Evolutionary conservation across 2,797 vertebrate species (phyloP), one percentile per base, ranked within the genome.

Genomic region (Channa striata): DNA sequence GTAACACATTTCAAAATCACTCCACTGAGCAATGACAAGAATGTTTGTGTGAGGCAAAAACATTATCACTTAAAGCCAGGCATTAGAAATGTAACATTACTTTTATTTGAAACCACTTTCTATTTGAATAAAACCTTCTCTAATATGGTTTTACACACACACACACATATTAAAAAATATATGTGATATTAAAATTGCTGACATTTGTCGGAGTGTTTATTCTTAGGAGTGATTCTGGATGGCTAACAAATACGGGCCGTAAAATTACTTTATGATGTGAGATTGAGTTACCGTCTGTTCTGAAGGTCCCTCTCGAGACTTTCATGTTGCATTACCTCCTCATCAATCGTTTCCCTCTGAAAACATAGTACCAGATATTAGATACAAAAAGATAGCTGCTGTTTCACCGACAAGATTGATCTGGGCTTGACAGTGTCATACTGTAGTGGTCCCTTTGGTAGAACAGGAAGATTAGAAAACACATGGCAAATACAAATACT

Each of bases 281-380:
- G 59, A 30, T n/a, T 68, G 0, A 46, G 16, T 3, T 82, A 89
- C 89, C 80, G 76, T 78, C 63, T 25, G 21, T 33, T 53, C 14
- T 61, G 59, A 58, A 37, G 11, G 7, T 77, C 44, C 12, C 3
- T 5, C 52, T 57, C 1, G 19, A 49, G 21, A 75, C 21, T 36
- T 3, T 16, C 34, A 64, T 33, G 21, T 9, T 57, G 42, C 48
- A 16, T 58, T 59, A 48, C 42, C 70, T 79, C 69, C 30, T 80
- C 71, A 0, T 42, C 2, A 21, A 73, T 66, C 19, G 21, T 3
- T 53, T 81, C 73, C 33, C 72, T 78, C 91, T 92, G 73, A 19
- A 54, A 56, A 77, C 36, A 84, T n/a, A 74, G 14, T 3, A 14
- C 0, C 4, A 67, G 2, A 17, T 0, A 50, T 4, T 19, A n/a